Evolutionary conservation across 2,113 vertebrate species (phyloP).

Genomic region (Pygathrix nemaeus): DNA sequence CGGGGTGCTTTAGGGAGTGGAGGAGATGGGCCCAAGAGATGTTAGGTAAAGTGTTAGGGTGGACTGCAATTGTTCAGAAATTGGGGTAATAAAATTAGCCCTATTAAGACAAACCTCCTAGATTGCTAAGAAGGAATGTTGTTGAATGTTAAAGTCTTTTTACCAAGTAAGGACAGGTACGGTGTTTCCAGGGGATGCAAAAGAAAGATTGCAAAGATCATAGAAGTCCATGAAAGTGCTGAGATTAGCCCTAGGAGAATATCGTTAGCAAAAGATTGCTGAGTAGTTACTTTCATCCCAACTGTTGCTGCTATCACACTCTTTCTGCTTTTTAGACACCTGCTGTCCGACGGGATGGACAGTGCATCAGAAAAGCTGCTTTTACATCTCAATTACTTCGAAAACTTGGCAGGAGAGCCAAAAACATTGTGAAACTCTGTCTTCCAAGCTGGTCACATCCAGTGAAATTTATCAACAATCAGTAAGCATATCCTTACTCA

Average conservation of each 20-base stretch:
- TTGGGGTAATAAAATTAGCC: not conserved
- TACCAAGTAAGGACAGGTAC: not conserved
- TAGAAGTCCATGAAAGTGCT: not conserved
- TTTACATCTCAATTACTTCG: not conserved
- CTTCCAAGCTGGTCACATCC: not conserved
- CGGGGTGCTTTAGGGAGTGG: not conserved
- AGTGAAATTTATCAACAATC: fast-evolving
- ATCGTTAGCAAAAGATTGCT: not conserved
- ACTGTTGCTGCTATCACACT: not conserved
- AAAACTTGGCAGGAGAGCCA: not conserved
- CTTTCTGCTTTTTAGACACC: slow-evolving; percentile 18
- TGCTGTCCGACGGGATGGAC: slow-evolving; percentile 71
- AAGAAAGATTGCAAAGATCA: not conserved
- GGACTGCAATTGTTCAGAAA: not conserved
- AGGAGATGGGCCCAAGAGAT: not conserved
- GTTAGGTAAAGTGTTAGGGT: not conserved
- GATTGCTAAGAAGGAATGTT: not conserved
- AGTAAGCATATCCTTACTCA: slow-evolving; percentile 50
- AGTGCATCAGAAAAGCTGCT: not conserved
- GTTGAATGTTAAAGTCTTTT: not conserved
- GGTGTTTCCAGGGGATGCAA: not conserved
- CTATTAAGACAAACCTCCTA: not conserved
- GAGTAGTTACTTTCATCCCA: not conserved
- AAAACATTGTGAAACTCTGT: slow-evolving; percentile 2
- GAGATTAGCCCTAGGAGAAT: not conserved